Evolutionary conservation across 2,888 invertebrate genomes (phyloP).

Genomic region (Zootermopsis nevadensis): DNA sequence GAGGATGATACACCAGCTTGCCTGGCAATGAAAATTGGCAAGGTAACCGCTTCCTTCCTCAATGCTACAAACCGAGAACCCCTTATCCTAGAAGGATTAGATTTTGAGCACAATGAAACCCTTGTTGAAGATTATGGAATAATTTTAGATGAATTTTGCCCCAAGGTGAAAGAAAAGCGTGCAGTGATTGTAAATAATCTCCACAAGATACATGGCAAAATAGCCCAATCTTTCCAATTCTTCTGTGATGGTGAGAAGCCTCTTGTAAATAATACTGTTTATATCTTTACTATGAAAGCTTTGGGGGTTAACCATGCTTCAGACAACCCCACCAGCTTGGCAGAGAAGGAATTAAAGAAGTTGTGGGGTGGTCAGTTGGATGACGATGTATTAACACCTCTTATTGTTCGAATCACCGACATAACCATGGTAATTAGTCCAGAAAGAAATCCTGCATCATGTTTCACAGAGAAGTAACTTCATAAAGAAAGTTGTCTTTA

Average conservation of each 20-base stretch:
- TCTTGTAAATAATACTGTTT: constrained; percentile 21
- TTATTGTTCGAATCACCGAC: constrained; percentile 6
- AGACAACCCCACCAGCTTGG: neutral
- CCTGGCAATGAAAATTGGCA: constrained; percentile 6
- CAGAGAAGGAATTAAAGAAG: neutral
- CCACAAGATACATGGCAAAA: constrained; percentile 18
- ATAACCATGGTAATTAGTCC: neutral
- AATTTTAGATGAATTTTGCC: neutral
- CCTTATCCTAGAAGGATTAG: neutral
- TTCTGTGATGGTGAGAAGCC: constrained; percentile 21
- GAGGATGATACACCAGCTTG: constrained; percentile 19
- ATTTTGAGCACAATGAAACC: neutral
- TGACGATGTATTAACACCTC: neutral
- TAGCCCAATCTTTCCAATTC: constrained; percentile 31
- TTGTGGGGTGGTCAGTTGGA: neutral
- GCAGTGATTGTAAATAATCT: constrained; percentile 20
- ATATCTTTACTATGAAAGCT: constrained; percentile 21
- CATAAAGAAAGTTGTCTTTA: no score
- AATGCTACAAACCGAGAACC: neutral
- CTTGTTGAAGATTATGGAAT: constrained; percentile 4
- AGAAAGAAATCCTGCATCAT: neutral
- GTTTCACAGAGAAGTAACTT: neutral
- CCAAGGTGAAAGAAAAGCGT: neutral
- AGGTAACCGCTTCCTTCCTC: neutral
- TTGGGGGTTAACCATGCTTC: neutral